Percentiles rank a stretch among this genome's conserved stretches.
These are phyloP conservation scores for Spinus pinus DNA, from an alignment of 2,797 vertebrate species.

Conservation along the genomic window DNA sequence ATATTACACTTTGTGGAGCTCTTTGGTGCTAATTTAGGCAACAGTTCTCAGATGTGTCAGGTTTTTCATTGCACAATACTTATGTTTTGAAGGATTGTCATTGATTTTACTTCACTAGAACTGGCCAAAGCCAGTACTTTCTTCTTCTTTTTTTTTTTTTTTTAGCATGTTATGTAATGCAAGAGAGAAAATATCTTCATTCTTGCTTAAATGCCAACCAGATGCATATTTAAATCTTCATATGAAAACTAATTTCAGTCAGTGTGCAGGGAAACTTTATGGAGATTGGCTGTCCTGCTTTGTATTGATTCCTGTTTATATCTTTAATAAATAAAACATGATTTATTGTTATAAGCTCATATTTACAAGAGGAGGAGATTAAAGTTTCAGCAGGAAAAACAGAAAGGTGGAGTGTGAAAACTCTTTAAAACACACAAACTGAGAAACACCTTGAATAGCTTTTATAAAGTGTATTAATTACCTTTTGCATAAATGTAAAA, in stretches of 20 bases:
- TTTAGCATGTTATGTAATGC: background rate
- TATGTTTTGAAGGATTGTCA: background rate
- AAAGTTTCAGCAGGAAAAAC: slow-evolving; percentile 3
- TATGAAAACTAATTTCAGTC: background rate
- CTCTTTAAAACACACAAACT: background rate
- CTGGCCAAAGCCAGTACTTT: background rate
- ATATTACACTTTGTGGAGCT: background rate
- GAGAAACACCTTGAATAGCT: background rate
- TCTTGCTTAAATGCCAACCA: background rate
- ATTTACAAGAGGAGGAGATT: slow-evolving; percentile 12
- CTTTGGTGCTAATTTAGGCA: background rate
- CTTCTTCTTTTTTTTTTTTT: background rate
- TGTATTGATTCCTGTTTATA: slow-evolving; percentile 28
- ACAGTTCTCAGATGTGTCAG: background rate
- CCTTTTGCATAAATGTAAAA: background rate
- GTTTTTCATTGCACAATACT: background rate
- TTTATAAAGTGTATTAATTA: background rate
- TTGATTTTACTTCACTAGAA: background rate
- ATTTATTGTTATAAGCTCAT: background rate
- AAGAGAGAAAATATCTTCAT: background rate
- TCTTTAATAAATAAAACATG: slow-evolving; percentile 17
- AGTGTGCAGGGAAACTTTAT: background rate
- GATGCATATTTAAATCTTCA: background rate
- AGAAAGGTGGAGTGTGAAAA: background rate
- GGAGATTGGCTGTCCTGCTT: slow-evolving; percentile 14